Conservation (phyloP, 2,888 invertebrate species). For the Tryphoninae sp. region DNA sequence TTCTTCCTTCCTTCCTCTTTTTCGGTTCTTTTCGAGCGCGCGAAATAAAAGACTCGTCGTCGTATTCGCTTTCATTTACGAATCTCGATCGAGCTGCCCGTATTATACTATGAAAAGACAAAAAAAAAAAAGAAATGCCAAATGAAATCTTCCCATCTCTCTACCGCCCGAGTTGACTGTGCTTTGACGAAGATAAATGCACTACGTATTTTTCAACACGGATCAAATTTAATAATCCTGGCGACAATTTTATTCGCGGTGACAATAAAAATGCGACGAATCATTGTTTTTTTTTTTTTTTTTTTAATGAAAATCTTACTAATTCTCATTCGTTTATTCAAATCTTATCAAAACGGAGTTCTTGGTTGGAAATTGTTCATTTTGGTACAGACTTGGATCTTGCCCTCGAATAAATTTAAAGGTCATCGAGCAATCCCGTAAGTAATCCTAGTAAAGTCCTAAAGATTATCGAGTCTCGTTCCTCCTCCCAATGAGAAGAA, state of each 20-base stretch:
- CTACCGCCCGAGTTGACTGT: too few relatives aligned
- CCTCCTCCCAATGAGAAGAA: not conserved
- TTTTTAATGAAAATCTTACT: too few relatives aligned
- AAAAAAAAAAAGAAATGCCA: slow-evolving; percentile 3
- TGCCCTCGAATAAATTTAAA: not conserved
- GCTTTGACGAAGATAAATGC: too few relatives aligned
- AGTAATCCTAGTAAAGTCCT: not conserved
- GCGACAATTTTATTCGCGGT: too few relatives aligned
- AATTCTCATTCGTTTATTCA: too few relatives aligned
- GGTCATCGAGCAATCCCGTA: not conserved
- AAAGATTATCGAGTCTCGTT: not conserved
- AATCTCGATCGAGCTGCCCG: not conserved
- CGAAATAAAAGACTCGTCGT: slow-evolving; percentile 23
- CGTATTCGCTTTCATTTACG: not conserved
- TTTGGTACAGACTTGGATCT: too few relatives aligned
- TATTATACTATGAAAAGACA: slow-evolving; percentile 1
- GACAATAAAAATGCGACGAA: too few relatives aligned
- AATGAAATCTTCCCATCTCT: not conserved
- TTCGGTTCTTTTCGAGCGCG: not conserved
- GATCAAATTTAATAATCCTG: too few relatives aligned
- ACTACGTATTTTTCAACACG: too few relatives aligned
- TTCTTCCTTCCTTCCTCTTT: not conserved
- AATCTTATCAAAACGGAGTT: too few relatives aligned
- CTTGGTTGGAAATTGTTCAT: too few relatives aligned
- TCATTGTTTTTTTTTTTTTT: too few relatives aligned